A percentile compares a stretch with the other conserved stretches of the same genome.
Conservation (phyloP, 2,113 vertebrate species). For the Pseudonaja textilis region DNA sequence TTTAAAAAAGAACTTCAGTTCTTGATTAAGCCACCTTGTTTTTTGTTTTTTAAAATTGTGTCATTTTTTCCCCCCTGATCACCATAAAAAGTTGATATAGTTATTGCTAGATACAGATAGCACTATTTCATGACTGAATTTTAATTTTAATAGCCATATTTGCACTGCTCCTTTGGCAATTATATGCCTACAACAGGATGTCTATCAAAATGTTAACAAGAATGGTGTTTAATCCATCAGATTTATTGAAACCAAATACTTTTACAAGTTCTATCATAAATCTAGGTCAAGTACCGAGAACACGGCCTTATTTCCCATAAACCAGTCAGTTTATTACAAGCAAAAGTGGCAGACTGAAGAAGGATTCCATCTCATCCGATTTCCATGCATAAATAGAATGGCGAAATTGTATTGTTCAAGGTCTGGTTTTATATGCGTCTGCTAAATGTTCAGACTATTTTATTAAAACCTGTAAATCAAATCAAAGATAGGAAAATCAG, state of each 20-base stretch:
- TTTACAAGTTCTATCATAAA: conserved; percentile 54
- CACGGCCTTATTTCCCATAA: conserved; percentile 56
- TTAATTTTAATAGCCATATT: conserved; percentile 29
- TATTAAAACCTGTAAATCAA: background rate
- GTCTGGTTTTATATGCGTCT: conserved; percentile 29
- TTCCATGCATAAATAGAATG: conserved; percentile 32
- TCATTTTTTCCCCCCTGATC: conserved; percentile 43
- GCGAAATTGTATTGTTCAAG: conserved; percentile 26
- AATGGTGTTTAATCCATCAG: conserved; percentile 44
- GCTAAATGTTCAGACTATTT: background rate
- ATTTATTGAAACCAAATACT: conserved; percentile 59
- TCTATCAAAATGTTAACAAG: conserved; percentile 56
- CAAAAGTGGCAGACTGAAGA: conserved; percentile 38
- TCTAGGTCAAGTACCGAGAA: conserved; percentile 50
- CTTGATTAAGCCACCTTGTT: conserved; percentile 33
- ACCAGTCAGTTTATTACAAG: conserved; percentile 43
- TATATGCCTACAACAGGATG: conserved; percentile 44
- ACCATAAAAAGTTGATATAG: conserved; percentile 15
- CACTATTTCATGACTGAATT: conserved; percentile 48
- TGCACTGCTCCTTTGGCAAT: conserved; percentile 51
- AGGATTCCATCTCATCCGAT: conserved; percentile 49
- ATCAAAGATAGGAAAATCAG: rapidly evolving
- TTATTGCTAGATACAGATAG: conserved; percentile 26
- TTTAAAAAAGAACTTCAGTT: conserved; percentile 22
- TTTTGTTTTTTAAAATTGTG: conserved; percentile 26